Percentiles rank a stretch among this genome's conserved stretches.
Conservation (phyloP, 2,113 vertebrate genomes). For the Butorides virescens region DNA sequence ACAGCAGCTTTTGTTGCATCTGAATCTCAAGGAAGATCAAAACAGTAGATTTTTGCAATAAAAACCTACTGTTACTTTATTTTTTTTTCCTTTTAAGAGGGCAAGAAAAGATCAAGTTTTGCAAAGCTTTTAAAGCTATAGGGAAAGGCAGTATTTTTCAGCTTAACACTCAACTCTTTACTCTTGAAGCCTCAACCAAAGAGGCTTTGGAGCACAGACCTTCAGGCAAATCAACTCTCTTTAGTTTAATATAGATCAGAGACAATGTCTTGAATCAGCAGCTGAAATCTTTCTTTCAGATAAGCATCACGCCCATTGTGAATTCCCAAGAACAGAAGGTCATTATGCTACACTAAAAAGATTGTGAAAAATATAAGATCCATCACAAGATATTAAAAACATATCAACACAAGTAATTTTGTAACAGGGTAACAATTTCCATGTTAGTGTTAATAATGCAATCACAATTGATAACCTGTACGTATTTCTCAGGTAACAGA, state of each 20-base stretch:
- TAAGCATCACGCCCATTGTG: background rate
- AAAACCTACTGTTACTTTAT: background rate
- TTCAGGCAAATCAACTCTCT: background rate
- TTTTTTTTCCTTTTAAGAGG: background rate
- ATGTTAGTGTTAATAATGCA: background rate
- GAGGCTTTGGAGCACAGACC: background rate
- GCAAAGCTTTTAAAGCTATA: background rate
- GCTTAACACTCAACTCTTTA: background rate
- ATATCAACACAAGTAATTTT: background rate
- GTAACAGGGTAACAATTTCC: background rate
- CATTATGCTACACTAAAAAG: background rate
- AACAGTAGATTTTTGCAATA: background rate
- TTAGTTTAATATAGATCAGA: background rate
- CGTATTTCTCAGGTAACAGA: background rate
- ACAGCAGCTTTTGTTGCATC: background rate
- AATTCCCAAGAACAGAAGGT: background rate
- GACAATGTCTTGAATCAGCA: background rate
- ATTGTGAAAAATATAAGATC: background rate
- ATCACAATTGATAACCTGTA: background rate
- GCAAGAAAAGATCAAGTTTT: background rate
- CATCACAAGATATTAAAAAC: background rate
- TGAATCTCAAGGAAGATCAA: background rate
- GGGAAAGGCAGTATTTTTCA: background rate
- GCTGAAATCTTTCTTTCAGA: background rate
- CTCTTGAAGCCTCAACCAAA: background rate